Evolutionary conservation across 2,797 vertebrate genomes (phyloP).

Genomic region (Holocentrus rufus): DNA sequence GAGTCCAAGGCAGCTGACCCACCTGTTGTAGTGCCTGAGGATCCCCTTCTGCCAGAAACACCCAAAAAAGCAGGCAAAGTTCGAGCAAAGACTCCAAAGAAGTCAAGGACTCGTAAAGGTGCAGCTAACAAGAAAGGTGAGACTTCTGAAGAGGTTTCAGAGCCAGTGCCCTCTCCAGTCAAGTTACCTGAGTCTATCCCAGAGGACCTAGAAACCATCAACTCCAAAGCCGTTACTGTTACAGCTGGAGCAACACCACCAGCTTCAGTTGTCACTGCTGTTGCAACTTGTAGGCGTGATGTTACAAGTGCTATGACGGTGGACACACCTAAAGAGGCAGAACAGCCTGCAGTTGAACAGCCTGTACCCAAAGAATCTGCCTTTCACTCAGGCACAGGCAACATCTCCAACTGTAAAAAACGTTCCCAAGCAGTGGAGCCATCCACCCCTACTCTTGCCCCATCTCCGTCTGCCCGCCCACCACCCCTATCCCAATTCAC

Average conservation of each 20-base stretch:
- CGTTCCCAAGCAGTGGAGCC: slow-evolving; percentile 68
- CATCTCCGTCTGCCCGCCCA: slow-evolving; percentile 65
- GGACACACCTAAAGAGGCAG: slow-evolving; percentile 85
- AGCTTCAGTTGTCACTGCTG: slow-evolving; percentile 82
- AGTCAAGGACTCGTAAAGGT: slow-evolving; percentile 85
- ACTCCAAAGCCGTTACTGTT: slow-evolving; percentile 80
- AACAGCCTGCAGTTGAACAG: slow-evolving; percentile 85
- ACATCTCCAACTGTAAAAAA: slow-evolving; percentile 75
- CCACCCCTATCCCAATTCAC: slow-evolving; percentile 78
- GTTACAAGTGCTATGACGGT: slow-evolving; percentile 80
- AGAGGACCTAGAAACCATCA: slow-evolving; percentile 81
- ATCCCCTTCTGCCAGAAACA: slow-evolving; percentile 72
- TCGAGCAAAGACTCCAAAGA: slow-evolving; percentile 85
- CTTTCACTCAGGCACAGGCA: slow-evolving; percentile 80
- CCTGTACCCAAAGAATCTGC: slow-evolving; percentile 86
- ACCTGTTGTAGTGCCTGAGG: slow-evolving; percentile 69
- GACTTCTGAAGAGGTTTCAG: slow-evolving; percentile 63
- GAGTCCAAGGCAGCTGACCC: slow-evolving; percentile 80
- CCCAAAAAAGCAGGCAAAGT: slow-evolving; percentile 87
- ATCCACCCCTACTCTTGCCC: slow-evolving; percentile 69
- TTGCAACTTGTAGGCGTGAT: slow-evolving; percentile 83
- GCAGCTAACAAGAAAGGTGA: slow-evolving; percentile 83
- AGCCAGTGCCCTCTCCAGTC: slow-evolving; percentile 75
- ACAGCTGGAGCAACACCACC: slow-evolving; percentile 72
- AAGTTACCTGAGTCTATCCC: slow-evolving; percentile 85